phyloP scores from a whole-genome alignment of 2,888 invertebrate genomes.

The Tuberolachnus salignus region DNA sequence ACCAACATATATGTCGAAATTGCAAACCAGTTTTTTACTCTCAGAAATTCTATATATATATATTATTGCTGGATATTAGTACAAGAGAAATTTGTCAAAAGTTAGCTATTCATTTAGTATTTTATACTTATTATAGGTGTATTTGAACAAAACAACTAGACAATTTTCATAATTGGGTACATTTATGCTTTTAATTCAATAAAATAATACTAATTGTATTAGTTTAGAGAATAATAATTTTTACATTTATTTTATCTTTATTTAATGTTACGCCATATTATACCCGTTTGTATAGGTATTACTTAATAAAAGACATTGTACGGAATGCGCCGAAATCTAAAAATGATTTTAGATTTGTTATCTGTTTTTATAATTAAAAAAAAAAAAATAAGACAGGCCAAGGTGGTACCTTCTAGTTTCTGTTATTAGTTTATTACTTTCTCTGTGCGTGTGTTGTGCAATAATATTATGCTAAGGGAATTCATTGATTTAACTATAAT shows the following conservation, averaged over 20 bases:
- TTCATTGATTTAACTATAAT: slow-evolving; percentile 38
- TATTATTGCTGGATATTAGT: background rate
- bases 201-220: background rate
- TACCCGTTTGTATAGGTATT: background rate
- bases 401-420: slow-evolving; percentile 33
- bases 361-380: background rate
- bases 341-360: background rate
- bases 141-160: background rate
- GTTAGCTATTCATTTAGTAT: background rate
- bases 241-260: too few relatives aligned
- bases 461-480: slow-evolving; percentile 32
- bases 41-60: background rate
- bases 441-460: slow-evolving; percentile 40
- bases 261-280: background rate
- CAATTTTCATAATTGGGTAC: background rate
- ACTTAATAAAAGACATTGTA: too few relatives aligned
- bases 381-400: slow-evolving; percentile 32
- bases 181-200: background rate
- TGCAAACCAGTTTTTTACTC: slow-evolving; percentile 36
- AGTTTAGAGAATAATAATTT: background rate
- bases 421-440: slow-evolving; percentile 38
- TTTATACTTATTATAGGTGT: background rate
- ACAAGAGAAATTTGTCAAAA: slow-evolving; percentile 40
- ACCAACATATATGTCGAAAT: slow-evolving; percentile 24
- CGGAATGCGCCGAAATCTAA: background rate